Percentiles rank a stretch among this genome's conserved stretches.
These are phyloP conservation scores for Erethizon dorsatum DNA, from an alignment of 2,797 vertebrate species.

Conservation along the genomic window DNA sequence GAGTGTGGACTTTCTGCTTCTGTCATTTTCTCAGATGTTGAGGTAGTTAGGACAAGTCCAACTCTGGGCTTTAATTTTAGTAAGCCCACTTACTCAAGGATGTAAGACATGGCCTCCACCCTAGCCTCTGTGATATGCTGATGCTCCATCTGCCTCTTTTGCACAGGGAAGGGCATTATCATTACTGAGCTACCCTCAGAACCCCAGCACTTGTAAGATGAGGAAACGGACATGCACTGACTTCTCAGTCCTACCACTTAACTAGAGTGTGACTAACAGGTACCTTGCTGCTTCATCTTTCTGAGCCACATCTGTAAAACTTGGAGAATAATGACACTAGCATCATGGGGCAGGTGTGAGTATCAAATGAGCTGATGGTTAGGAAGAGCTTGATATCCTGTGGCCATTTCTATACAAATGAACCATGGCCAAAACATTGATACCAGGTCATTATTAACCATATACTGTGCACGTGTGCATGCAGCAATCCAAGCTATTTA, in stretches of 20 bases:
- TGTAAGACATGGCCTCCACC: neutral
- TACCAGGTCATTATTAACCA: neutral
- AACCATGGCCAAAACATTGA: neutral
- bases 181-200: neutral
- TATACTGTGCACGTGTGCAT: neutral
- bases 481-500: neutral
- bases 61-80: neutral
- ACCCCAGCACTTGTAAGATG: neutral
- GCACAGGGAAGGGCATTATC: neutral
- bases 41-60: too few relatives aligned
- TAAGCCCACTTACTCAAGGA: neutral
- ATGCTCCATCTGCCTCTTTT: neutral
- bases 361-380: neutral
- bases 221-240: neutral
- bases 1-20: neutral
- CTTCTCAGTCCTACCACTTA: neutral
- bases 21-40: neutral
- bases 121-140: neutral
- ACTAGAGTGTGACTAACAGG: neutral
- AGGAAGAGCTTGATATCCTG: neutral
- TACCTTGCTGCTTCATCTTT: neutral
- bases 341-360: neutral
- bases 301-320: neutral
- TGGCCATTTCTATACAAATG: neutral
- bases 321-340: neutral